Evolutionary conservation across 2,888 invertebrate species (phyloP).

Genomic region (Alloscopus bannaensis): DNA sequence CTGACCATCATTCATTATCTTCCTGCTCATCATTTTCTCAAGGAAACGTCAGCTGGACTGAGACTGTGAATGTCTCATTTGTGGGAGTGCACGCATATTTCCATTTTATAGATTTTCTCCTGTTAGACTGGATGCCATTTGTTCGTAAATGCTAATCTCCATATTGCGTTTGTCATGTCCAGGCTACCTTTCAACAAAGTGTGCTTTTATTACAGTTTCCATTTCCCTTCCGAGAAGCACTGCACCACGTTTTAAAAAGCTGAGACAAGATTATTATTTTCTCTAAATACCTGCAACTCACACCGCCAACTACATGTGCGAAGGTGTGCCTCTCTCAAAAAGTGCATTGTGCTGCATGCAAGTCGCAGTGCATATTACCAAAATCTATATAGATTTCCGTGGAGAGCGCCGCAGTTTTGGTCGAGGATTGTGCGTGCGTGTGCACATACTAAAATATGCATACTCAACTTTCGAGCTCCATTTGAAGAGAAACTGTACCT

Average conservation of each 20-base stretch:
- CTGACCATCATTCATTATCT: neutral
- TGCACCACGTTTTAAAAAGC: too few relatives aligned
- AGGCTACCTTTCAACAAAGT: slow-evolving; percentile 23
- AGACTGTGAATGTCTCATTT: slow-evolving; percentile 4
- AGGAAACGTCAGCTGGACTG: slow-evolving; percentile 56
- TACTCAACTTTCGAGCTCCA: too few relatives aligned
- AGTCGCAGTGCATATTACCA: slow-evolving; percentile 4
- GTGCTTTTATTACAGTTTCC: too few relatives aligned
- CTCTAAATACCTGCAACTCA: too few relatives aligned
- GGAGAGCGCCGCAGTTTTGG: neutral
- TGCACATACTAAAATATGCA: slow-evolving; percentile 27
- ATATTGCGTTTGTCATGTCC: slow-evolving; percentile 45
- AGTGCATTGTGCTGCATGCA: slow-evolving; percentile 52
- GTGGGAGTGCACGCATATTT: neutral
- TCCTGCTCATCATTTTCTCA: neutral
- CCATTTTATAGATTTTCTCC: neutral
- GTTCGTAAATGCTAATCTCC: slow-evolving; percentile 49
- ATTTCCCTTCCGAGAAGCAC: neutral
- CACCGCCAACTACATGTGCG: slow-evolving; percentile 17
- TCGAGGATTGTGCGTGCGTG: slow-evolving; percentile 12
- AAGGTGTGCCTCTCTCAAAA: slow-evolving; percentile 36
- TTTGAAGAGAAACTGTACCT: slow-evolving; percentile 14
- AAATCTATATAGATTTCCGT: neutral
- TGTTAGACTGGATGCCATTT: slow-evolving; percentile 8
- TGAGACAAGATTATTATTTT: too few relatives aligned